Evolutionary conservation across 2,888 invertebrate species (phyloP), one percentile per base, ranked within the genome.

Genomic region (Andrena minutula): DNA sequence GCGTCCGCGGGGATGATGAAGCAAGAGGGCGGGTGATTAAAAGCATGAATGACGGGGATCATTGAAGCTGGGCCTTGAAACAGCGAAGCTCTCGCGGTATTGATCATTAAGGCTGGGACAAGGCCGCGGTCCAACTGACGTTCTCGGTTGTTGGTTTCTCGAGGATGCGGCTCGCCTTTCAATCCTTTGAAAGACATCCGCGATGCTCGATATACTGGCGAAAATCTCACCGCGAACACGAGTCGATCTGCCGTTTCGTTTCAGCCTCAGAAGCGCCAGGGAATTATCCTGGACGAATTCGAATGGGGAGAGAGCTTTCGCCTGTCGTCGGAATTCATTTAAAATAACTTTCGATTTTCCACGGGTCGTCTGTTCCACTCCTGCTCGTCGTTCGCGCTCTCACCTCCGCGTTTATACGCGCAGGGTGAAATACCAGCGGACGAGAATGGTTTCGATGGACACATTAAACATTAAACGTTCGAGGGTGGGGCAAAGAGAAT

Each of bases 51-150:
- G 47, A 61, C 30, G 41, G 20, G 32, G 53, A 79, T 61, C 66
- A 61, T 77, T 66, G 47, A 61, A 20, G 56, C 23, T 32, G 10
- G 26, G 28, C 26, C 30, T 30, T 41, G n/a, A n/a, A 65, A 49
- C 30, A 65, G 58, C 64, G 47, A 72, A 58, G 26, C 65, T 64
- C 32, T 32, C 35, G 26, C 23, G 8, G 51, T 70, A 65, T 51
- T 79, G 58, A 79, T 75, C 20, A 68, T 60, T 64, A 66, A 74
- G 65, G 56, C 58, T 41, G 35, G 26, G 16, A 7, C 32, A 49
- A 6, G 12, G 12, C n/a, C 23, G 20, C 20, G 6, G 16, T 35
- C 35, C 16, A 32, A 32, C 63, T 41, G 49, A 49, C 71, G 61
- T 20, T 71, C 47, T 61, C 58, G 60, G 58, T 23, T 23, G 49